Percentiles rank a stretch among this genome's conserved stretches.
Conservation (phyloP, 2,797 vertebrate genomes). For the Pseudochromis fuscus region DNA sequence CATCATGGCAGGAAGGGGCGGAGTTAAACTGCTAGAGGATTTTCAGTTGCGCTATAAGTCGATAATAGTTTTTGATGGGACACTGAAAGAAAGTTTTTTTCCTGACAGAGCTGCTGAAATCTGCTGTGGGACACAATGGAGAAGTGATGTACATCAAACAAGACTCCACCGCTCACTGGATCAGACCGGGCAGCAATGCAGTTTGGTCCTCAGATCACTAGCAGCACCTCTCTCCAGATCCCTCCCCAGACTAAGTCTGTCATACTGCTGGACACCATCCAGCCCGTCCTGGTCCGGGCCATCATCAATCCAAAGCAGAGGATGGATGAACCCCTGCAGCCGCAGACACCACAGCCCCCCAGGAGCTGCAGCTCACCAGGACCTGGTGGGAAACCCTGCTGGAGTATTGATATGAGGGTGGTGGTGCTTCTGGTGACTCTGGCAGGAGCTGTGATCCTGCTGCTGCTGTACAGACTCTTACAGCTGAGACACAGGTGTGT, state of each 20-base stretch:
- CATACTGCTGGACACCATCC: conserved; percentile 21
- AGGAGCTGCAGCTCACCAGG: conserved; percentile 57
- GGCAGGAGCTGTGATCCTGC: conserved; percentile 79
- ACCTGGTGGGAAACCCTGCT: conserved; percentile 58
- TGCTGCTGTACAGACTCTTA: conserved; percentile 80
- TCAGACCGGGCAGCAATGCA: conserved; percentile 56
- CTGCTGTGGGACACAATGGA: conserved; percentile 2
- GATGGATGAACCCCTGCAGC: conserved; percentile 48
- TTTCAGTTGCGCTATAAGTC: too few relatives aligned
- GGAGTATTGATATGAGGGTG: conserved; percentile 73
- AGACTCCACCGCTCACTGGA: neutral
- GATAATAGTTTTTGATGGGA: too few relatives aligned
- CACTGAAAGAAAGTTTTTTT: neutral
- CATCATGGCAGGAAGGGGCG: too few relatives aligned
- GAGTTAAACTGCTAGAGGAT: too few relatives aligned
- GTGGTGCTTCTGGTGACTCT: conserved; percentile 73
- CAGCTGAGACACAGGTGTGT: conserved; percentile 80
- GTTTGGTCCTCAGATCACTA: conserved; percentile 45
- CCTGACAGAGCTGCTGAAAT: conserved; percentile 17
- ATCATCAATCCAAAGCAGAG: conserved; percentile 45
- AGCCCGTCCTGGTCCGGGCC: conserved; percentile 1
- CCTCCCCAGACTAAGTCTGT: conserved; percentile 35
- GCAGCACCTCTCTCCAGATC: conserved; percentile 57
- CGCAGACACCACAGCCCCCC: conserved; percentile 48
- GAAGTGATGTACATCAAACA: conserved; percentile 5